Evolutionary conservation across 2,888 invertebrate species (phyloP), one percentile per base, ranked within the genome.

Genomic region (Ectobius pallidus): DNA sequence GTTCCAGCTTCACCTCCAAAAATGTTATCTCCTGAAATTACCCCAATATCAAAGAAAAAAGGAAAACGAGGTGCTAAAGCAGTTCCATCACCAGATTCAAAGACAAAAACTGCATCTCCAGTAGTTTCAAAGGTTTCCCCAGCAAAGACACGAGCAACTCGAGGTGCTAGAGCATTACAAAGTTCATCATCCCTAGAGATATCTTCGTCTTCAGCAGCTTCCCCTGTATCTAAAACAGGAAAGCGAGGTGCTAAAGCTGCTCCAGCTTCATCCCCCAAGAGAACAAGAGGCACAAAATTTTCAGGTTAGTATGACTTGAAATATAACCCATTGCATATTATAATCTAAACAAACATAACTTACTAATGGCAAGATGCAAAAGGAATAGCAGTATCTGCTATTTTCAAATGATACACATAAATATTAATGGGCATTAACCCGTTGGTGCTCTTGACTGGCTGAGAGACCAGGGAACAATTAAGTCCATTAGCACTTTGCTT

Each of bases 221-320:
- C 7, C 6, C 14, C 39, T 39, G 7, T 25, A 14, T 11, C 3
- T 20, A 25, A 52, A 52, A 52, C 22, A 25, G 9, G 52, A 25
- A 52, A 52, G 25, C 52, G 6, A 20, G 49, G 20, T 18, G 25
- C 52, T 25, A 52, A 52, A 22, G 7, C 22, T 18, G 9, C 25
- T 52, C 11, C 20, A 52, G 11, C 9, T 25, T 9, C 25, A 9
- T 39, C 39, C 39, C 6, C 25, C 9, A 52, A 18, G 25, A 52
- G 20, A 22, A 25, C 25, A 18, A 20, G 25, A 52, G 52, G 52
- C 22, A 22, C 25, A 22, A 52, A 52, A 6, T 22, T 22, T 18
- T 52, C 52, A 52, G 52, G 52, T 52, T 4, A 52, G 22, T 52
- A n/a, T n/a, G n/a, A n/a, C n/a, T n/a, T n/a, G n/a, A n/a, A n/a